Evolutionary conservation across 2,888 invertebrate genomes (phyloP), one percentile per base, ranked within the genome.

Genomic region (Lordiphosa andalusiaca): DNA sequence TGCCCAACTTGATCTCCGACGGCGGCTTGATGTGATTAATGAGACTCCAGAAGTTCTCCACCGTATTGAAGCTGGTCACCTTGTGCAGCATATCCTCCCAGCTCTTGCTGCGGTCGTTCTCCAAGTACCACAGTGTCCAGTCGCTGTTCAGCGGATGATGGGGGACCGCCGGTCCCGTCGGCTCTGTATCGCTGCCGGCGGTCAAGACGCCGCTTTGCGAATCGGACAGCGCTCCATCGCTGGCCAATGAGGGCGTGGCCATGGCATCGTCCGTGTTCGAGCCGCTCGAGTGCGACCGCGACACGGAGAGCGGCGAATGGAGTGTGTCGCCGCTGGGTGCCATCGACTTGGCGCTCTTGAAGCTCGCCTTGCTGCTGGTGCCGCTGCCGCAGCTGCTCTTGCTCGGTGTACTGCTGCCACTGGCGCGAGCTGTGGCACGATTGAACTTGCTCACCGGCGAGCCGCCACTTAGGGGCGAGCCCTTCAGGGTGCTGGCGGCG

Each of bases 71-170:
- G 65, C 95, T 95, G 53, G 96, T 95, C 50, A 99, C 94, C 90
- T 96, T 94, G 86, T 96, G 94, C 84, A 97, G 94, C 90, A 96
- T 96, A 74, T 97, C 95, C 88, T 96, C 95, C 98, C 98, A 99
- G 64, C 93, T 91, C 84, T 92, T 93, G 37, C 65, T 73, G 87
- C 95, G 94, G 89, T 98, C 97, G 83, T 94, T 95, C 89, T 98
- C 98, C 88, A 94, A 97, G 90, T 97, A 99, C 98, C 98, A 99
- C 60, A 99, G 91, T 3, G 97, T 97, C 99, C 98, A 99, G 52
- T 93, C 93, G 89, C 96, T 95, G 88, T 98, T 96, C 61, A 98
- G 90, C 4, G 97, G 97, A 90, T 98, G 98, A 89, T 97, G 98
- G 67, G 93, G 92, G 55, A 53, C 52, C 1, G 92, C 88, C 77